Evolutionary conservation across 1,140 invertebrate genomes (phyloP).

Genomic region (Dinothrombium tinctorium): DNA sequence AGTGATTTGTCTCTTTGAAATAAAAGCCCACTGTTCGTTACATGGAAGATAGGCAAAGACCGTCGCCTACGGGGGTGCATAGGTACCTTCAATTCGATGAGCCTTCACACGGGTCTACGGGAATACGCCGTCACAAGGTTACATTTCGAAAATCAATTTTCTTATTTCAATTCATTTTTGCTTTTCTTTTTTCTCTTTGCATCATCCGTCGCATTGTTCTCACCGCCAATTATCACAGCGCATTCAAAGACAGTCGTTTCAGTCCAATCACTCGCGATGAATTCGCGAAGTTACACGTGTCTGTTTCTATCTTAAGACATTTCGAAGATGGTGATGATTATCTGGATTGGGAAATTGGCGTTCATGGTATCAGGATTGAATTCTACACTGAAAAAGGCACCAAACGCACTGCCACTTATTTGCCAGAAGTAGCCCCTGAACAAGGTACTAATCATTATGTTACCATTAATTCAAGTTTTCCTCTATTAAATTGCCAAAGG

Average conservation of each 20-base stretch:
- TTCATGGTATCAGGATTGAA: constrained; percentile 94
- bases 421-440: constrained; percentile 88
- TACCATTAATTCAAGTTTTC: background rate
- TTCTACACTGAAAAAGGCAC: constrained; percentile 84
- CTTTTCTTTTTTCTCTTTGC: background rate
- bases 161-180: background rate
- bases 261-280: constrained; percentile 83
- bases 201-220: constrained; percentile 5
- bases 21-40: constrained; percentile 96
- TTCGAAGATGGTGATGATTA: constrained; percentile 90
- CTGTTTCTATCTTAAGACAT: constrained; percentile 75
- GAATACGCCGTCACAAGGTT: constrained; percentile 85
- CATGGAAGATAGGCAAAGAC: constrained; percentile 90
- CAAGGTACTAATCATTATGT: constrained; percentile 49
- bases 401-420: constrained; percentile 84
- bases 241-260: constrained; percentile 90
- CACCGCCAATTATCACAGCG: no score
- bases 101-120: constrained; percentile 66
- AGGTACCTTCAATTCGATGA: constrained; percentile 82
- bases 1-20: background rate
- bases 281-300: constrained; percentile 68
- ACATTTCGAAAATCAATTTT: background rate
- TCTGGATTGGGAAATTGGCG: constrained; percentile 86
- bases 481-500: constrained; percentile 27
- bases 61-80: constrained; percentile 74